Base-by-base conservation (phyloP, 2,888 invertebrate species). In the Conchocele bisecta region DNA sequence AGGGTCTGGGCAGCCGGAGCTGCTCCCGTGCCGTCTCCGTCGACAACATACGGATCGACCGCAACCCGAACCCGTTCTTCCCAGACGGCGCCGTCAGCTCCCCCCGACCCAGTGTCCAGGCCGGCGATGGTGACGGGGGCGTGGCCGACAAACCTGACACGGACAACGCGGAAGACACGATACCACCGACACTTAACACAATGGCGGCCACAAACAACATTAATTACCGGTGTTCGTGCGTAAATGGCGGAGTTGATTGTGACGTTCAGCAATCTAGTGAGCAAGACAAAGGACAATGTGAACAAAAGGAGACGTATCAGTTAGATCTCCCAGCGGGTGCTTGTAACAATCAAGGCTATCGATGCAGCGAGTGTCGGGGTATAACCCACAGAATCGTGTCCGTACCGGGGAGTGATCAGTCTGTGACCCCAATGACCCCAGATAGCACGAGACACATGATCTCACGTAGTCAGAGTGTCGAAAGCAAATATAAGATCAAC, bases 401-500 rank as follows among this genome's bases (percentile, higher is more conserved):
- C 0, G 63, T 54, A 33, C 70, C 76, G 3, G 33, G 39, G 9
- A 59, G 64, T 20, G 42, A 61, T 11, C 22, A 29, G n/a, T 37
- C 44, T 17, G 41, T 65, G 44, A 69, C 63, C 4, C 74, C 74
- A 9, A 44, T 56, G 42, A 57, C 66, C n/a, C 66, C 75, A 6
- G 73, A 73, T 6, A 70, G 65, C 41, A 66, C 70, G 7, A 44
- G 73, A 22, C 66, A 63, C 3, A 70, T 73, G 33, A 37, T 76
- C 2, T 69, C 57, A 24, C 65, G 76, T 22, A 69, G 69, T 24
- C 76, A 76, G 46, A 76, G 76, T 29, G 53, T 73, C 4, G 72
- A 68, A 60, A 76, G 73, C 65, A 69, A 67, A 39, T 59, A 72
- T n/a, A 44, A 71, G 28, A 39, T 76, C 1, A 76, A 76, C 37